phyloP scores from a whole-genome alignment of 2,113 vertebrate genomes.

The Saccopteryx leptura region DNA sequence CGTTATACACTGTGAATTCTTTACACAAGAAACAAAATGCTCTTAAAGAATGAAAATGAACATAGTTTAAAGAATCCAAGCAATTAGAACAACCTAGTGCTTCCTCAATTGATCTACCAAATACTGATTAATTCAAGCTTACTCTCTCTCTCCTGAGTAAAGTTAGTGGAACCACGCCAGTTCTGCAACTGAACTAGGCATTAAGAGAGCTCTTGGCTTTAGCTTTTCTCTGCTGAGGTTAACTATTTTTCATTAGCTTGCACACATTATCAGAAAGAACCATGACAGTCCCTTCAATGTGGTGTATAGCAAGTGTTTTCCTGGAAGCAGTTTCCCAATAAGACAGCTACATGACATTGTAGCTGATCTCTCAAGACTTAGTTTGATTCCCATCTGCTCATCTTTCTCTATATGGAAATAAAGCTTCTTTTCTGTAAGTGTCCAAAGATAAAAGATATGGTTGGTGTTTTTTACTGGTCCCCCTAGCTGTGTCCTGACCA shows the following conservation, averaged over 20 bases:
- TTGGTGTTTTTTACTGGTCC: not conserved
- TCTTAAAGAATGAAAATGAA: not conserved
- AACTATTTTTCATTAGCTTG: slow-evolving; percentile 22
- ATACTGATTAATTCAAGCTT: not conserved
- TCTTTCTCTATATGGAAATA: not conserved
- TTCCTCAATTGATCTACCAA: not conserved
- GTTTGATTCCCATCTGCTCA: not conserved
- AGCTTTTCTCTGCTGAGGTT: slow-evolving; percentile 46
- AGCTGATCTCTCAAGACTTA: not conserved
- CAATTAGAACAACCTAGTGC: not conserved
- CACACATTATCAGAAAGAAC: slow-evolving; percentile 49
- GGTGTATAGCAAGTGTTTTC: not conserved
- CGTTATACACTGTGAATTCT: not conserved
- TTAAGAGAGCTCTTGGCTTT: not conserved
- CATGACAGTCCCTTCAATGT: not conserved
- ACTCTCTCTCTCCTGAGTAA: not conserved
- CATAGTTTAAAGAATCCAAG: not conserved
- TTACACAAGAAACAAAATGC: slow-evolving; percentile 24
- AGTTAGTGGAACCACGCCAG: not conserved
- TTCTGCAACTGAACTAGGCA: not conserved
- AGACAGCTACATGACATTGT: not conserved
- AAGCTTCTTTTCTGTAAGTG: not conserved
- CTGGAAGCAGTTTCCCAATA: not conserved
- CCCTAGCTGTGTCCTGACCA: not conserved
- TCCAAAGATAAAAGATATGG: not conserved